Conservation (phyloP, 2,113 vertebrate species). For the Microtus montanus region DNA sequence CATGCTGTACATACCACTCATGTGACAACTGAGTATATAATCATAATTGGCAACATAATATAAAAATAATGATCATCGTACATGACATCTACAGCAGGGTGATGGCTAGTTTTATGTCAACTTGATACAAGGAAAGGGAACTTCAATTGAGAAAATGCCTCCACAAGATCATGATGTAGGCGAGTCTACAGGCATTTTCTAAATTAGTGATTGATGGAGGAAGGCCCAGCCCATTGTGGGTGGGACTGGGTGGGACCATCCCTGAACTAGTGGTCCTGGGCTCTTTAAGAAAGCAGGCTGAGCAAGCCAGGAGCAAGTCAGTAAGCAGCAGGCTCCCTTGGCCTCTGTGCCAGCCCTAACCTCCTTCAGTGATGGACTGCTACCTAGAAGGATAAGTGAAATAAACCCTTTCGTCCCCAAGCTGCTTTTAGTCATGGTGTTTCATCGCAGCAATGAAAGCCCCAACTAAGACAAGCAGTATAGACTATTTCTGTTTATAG, state of each 20-base stretch:
- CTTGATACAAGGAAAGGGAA: background rate
- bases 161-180: background rate
- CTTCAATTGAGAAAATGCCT: background rate
- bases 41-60: background rate
- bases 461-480: background rate
- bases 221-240: background rate
- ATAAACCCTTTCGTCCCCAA: background rate
- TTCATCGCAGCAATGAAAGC: background rate
- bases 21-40: conserved; percentile 21
- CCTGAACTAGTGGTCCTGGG: background rate
- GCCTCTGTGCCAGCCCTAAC: background rate
- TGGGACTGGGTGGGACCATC: background rate
- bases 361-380: background rate
- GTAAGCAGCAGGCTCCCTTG: background rate
- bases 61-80: background rate
- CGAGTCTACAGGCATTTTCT: background rate
- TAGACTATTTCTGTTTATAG: conserved; percentile 2
- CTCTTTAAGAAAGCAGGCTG: background rate
- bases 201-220: background rate
- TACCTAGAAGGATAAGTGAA: background rate
- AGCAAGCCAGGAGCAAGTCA: background rate
- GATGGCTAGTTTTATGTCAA: background rate
- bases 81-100: background rate
- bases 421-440: background rate
- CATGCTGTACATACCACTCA: background rate